Evolutionary conservation across 1,140 invertebrate species (phyloP), one percentile per base, ranked within the genome.

Genomic region (Maniola jurtina): DNA sequence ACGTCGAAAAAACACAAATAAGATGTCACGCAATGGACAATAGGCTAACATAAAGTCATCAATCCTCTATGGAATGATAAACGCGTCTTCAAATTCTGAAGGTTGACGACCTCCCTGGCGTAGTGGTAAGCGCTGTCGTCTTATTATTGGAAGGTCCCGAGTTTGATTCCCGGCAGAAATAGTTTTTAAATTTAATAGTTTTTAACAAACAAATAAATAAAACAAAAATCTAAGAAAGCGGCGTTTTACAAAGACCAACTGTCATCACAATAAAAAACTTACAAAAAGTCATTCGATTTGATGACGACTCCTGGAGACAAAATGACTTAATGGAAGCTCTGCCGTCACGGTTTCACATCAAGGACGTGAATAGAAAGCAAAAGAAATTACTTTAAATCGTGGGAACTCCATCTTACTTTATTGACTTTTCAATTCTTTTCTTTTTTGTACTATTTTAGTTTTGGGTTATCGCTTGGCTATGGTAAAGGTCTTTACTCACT

Each of bases 11-110:
- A 25, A 70, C 72, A 70, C 64, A 76, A 80, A 75, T 72, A 70
- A 80, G 75, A 70, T 76, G 74, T 81, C 71, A 75, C 75, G 65
- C 55, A 40, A 34, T 58, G 38, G 62, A 61, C 66, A 67, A 73
- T 75, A 63, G 48, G 16, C 4, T 52, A 25, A 52, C 25, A 25
- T 16, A 50, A 57, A 15, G 5, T 40, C 35, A 57, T 38, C 35
- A 38, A 40, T 4, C 10, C 35, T 33, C 9, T 42, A 13, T 9
- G 40, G 13, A 13, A 25, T 25, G 25, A 25, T 25, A 25, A 25
- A 25, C 25, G 25, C 25, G 25, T 25, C 1, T 25, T n/a, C n/a
- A 25, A 25, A 25, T 25, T 25, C 25, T 25, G 25, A 25, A 25
- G 25, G n/a, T n/a, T n/a, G n/a, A n/a, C n/a, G n/a, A n/a, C n/a